phyloP scores from a whole-genome alignment of 1,140 invertebrate species.

The Artemia franciscana region DNA sequence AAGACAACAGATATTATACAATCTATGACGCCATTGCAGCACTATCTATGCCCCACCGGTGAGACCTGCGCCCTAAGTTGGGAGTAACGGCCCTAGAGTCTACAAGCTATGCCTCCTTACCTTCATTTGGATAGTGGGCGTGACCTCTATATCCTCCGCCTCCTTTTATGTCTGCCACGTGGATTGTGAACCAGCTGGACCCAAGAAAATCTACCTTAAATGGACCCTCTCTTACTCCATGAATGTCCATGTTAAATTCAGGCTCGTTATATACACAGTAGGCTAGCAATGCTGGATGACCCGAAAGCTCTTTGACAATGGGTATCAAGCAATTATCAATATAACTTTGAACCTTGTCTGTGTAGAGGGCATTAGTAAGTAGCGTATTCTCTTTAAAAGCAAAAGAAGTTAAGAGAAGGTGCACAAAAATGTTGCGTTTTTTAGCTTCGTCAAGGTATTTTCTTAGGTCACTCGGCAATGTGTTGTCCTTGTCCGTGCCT shows the following conservation, averaged over 20 bases:
- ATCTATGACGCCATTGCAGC: no score
- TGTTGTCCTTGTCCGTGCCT: slow-evolving; percentile 10
- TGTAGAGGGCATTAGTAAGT: background rate
- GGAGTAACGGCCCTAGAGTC: no score
- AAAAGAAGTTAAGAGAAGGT: slow-evolving; percentile 21
- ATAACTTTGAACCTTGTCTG: background rate
- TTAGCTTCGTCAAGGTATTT: slow-evolving; percentile 14
- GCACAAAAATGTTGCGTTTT: slow-evolving; percentile 18
- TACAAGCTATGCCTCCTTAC: no score
- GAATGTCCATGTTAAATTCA: background rate
- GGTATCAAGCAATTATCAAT: slow-evolving; percentile 12
- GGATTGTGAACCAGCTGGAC: background rate
- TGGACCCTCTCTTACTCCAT: background rate
- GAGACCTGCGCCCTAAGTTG: no score
- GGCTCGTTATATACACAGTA: background rate
- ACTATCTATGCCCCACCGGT: no score
- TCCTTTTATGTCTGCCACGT: background rate
- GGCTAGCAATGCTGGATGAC: slow-evolving; percentile 15
- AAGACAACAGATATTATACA: no score
- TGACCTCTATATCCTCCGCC: background rate
- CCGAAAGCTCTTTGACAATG: slow-evolving; percentile 14
- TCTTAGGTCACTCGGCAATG: slow-evolving; percentile 11
- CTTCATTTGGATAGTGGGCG: background rate
- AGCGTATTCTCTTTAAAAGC: slow-evolving; percentile 15
- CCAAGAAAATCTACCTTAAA: background rate